Conservation (phyloP, 2,888 invertebrate species). For the Orchesellides sinensis region DNA sequence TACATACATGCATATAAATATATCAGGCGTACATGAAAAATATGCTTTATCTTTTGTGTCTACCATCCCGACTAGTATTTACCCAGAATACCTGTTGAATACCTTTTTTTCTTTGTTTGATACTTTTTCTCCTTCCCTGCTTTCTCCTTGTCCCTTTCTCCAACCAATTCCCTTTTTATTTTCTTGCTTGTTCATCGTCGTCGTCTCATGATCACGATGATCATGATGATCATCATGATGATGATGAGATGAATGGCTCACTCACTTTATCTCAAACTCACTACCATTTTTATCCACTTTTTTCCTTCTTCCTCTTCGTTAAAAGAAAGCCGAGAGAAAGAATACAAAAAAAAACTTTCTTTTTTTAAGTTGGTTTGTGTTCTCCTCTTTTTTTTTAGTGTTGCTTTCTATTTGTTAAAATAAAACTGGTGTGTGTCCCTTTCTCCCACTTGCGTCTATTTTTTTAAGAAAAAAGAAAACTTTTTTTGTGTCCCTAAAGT, state of each 20-base stretch:
- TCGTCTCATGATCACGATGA: conserved; percentile 30
- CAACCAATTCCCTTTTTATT: conserved; percentile 25
- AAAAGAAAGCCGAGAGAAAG: too few species aligned
- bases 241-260: conserved; percentile 48
- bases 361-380: too few species aligned
- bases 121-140: conserved; percentile 15
- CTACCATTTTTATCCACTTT: background rate
- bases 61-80: background rate
- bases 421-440: too few species aligned
- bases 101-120: conserved; percentile 63
- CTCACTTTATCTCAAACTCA: conserved; percentile 36
- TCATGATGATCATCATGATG: too few species aligned
- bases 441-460: too few species aligned
- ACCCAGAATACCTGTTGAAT: conserved; percentile 73
- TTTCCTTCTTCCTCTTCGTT: conserved; percentile 8
- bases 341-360: conserved; percentile 3
- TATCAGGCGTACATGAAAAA: too few species aligned
- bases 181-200: conserved; percentile 14
- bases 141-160: conserved; percentile 4
- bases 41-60: background rate
- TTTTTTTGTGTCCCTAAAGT: too few species aligned
- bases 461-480: too few species aligned
- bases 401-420: too few species aligned
- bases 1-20: conserved; percentile 2
- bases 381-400: too few species aligned